These are phyloP conservation scores for Microctenopoma stevenorrisi DNA, from an alignment of 2,797 vertebrate genomes.

Conservation along the genomic window DNA sequence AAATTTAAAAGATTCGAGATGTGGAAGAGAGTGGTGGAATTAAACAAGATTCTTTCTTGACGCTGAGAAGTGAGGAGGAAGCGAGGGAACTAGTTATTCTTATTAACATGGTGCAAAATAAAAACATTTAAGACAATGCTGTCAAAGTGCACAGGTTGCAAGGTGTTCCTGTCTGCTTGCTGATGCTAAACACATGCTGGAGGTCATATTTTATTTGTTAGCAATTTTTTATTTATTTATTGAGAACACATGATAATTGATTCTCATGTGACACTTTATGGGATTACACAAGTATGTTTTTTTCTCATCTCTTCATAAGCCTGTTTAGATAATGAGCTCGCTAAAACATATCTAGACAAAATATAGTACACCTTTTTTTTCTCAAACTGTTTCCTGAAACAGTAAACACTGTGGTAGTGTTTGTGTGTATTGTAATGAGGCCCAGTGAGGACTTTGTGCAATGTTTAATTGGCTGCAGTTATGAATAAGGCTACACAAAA, in stretches of 20 bases:
- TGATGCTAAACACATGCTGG: conserved; percentile 23
- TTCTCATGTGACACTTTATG: conserved; percentile 42
- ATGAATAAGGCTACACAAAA: conserved; percentile 13
- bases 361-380: conserved; percentile 7
- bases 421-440: conserved; percentile 43
- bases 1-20: conserved; percentile 56
- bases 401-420: conserved; percentile 6
- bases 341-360: conserved; percentile 9
- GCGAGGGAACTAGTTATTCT: neutral
- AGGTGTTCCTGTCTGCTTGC: conserved; percentile 1
- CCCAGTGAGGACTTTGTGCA: conserved; percentile 23
- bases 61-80: neutral
- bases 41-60: conserved; percentile 44
- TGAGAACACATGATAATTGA: conserved; percentile 34
- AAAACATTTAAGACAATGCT: neutral
- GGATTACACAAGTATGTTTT: conserved; percentile 12
- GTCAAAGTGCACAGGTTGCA: conserved; percentile 18
- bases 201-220: conserved; percentile 33
- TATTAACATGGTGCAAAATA: conserved; percentile 3
- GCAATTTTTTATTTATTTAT: conserved; percentile 22
- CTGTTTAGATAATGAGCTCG: conserved; percentile 25
- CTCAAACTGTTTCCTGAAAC: conserved; percentile 20
- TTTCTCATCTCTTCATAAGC: conserved; percentile 14
- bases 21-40: conserved; percentile 39
- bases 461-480: conserved; percentile 40